Conservation (phyloP, 92 coral and sea anemone genomes). For the Paragorgia papillata region DNA sequence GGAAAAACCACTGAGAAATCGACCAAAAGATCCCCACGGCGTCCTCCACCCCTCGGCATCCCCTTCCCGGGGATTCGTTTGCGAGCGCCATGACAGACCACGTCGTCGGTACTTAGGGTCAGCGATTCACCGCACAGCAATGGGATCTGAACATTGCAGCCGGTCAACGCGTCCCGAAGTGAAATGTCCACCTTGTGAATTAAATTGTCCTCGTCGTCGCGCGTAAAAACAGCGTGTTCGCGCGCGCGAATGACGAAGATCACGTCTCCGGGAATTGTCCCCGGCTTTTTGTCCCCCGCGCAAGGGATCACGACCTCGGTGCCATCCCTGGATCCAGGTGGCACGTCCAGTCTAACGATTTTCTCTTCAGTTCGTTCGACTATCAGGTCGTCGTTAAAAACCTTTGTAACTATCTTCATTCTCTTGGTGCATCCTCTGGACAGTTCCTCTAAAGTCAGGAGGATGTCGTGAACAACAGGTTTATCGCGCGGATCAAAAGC, state of each 20-base stretch:
- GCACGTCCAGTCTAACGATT: conserved; percentile 77
- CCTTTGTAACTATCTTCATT: conserved; percentile 85
- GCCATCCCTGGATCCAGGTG: conserved; percentile 94
- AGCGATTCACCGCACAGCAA: conserved; percentile 66
- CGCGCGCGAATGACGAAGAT: conserved; percentile 81
- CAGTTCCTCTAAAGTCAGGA: conserved; percentile 80
- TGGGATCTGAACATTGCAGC: conserved; percentile 65
- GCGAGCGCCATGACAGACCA: conserved; percentile 71
- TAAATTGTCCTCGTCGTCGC: conserved; percentile 83
- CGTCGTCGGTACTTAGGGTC: conserved; percentile 55
- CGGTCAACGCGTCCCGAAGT: conserved; percentile 82
- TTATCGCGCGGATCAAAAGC: conserved; percentile 52
- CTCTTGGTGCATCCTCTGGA: conserved; percentile 76
- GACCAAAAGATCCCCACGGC: conserved; percentile 78
- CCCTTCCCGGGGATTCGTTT: conserved; percentile 77
- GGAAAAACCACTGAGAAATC: conserved; percentile 79
- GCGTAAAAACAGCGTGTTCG: conserved; percentile 66
- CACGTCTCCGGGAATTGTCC: conserved; percentile 88
- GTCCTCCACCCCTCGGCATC: conserved; percentile 71
- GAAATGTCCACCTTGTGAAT: conserved; percentile 75
- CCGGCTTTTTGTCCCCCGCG: conserved; percentile 90
- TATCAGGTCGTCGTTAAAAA: conserved; percentile 61
- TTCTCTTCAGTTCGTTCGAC: conserved; percentile 72
- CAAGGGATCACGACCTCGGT: conserved; percentile 76
- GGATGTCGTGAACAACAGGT: conserved; percentile 81